phyloP scores from a whole-genome alignment of 2,797 vertebrate genomes.

The Sebastes vulpes region DNA sequence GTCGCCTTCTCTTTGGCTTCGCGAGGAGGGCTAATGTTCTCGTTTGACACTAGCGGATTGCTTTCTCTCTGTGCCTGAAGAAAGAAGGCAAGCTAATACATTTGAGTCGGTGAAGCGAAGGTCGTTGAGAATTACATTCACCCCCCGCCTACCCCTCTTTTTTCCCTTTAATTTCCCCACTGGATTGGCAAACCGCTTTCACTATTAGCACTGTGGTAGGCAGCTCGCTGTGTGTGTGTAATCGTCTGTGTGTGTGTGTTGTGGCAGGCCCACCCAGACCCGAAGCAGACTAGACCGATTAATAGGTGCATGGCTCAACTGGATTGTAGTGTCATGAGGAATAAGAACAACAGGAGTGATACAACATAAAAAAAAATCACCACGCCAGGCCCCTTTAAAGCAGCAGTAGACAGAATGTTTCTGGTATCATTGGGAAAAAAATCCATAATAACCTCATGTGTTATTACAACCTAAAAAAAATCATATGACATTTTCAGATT shows the following conservation, averaged over 20 bases:
- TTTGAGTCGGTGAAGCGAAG: slow-evolving; percentile 82
- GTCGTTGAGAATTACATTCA: slow-evolving; percentile 84
- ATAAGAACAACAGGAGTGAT: slow-evolving; percentile 34
- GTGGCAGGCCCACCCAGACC: slow-evolving; percentile 56
- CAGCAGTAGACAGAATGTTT: too few species aligned
- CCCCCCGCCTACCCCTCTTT: slow-evolving; percentile 33
- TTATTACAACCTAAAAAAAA: too few species aligned
- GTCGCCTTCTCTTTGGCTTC: slow-evolving; percentile 78
- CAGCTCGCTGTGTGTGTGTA: slow-evolving; percentile 43
- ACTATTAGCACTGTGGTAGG: slow-evolving; percentile 76
- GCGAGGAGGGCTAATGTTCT: slow-evolving; percentile 81
- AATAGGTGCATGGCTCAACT: slow-evolving; percentile 51
- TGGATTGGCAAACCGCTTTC: slow-evolving; percentile 83
- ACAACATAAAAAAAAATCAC: slow-evolving; percentile 29
- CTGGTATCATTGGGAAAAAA: too few species aligned
- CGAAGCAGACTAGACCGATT: slow-evolving; percentile 59
- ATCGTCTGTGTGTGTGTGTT: slow-evolving; percentile 14
- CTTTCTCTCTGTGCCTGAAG: slow-evolving; percentile 78
- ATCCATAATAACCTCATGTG: too few species aligned
- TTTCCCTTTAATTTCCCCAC: slow-evolving; percentile 84
- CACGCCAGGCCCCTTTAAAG: background rate
- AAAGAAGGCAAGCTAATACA: slow-evolving; percentile 82
- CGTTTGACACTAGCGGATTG: slow-evolving; percentile 82
- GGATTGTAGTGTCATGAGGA: slow-evolving; percentile 60
- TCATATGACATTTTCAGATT: too few species aligned